phyloP scores from a whole-genome alignment of 2,797 vertebrate genomes.

The Sciurus vulgaris region DNA sequence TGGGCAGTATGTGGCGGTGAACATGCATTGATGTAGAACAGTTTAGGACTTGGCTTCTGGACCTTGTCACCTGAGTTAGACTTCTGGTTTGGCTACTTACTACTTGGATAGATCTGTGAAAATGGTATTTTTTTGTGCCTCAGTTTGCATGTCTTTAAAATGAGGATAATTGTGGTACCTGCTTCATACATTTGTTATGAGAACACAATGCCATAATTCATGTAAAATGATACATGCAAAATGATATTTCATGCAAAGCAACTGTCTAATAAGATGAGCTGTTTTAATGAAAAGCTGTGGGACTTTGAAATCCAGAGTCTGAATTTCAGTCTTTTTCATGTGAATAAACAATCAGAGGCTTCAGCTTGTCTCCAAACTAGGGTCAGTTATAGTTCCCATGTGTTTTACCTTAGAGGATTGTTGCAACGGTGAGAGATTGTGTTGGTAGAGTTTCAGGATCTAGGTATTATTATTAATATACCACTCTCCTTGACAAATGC shows the following conservation, averaged over 20 bases:
- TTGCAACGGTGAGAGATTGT: not conserved
- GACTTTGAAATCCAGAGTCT: not conserved
- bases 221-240: not conserved
- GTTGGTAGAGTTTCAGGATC: not conserved
- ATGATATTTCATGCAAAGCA: not conserved
- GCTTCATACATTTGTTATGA: constrained; percentile 11
- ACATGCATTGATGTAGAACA: too few relatives aligned
- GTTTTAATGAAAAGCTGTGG: constrained; percentile 23
- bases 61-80: not conserved
- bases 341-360: not conserved
- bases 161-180: not conserved
- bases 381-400: not conserved
- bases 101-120: constrained; percentile 33
- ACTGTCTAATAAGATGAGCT: not conserved
- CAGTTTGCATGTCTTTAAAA: constrained; percentile 37
- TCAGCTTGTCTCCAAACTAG: constrained; percentile 23
- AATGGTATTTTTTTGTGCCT: not conserved
- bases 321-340: not conserved
- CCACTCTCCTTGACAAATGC: not conserved
- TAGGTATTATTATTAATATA: not conserved
- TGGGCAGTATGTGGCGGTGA: not conserved
- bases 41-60: not conserved
- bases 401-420: not conserved
- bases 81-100: not conserved
- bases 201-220: not conserved